These are phyloP conservation scores for Octodonta nipae DNA, from an alignment of 2,888 invertebrate genomes.

Conservation along the genomic window DNA sequence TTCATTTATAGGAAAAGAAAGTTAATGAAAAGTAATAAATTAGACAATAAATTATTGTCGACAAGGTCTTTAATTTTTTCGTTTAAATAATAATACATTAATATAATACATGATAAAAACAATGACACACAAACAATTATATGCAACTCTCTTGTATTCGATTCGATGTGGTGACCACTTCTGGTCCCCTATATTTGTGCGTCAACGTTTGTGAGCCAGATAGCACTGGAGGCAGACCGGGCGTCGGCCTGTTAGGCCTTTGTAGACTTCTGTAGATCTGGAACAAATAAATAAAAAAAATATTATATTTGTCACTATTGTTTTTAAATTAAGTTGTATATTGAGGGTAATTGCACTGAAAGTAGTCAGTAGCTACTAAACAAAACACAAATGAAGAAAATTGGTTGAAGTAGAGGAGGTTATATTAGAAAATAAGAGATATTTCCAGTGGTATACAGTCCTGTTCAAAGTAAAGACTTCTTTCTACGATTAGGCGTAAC, in stretches of 20 bases:
- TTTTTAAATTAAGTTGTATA: not conserved
- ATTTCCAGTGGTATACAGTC: no score
- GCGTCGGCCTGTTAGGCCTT: slow-evolving; percentile 32
- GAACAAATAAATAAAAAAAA: slow-evolving; percentile 24
- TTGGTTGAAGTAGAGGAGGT: no score
- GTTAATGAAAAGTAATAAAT: no score
- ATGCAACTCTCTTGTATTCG: slow-evolving; percentile 85
- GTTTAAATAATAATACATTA: slow-evolving; percentile 23
- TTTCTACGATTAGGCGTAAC: no score
- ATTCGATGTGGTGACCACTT: slow-evolving; percentile 76
- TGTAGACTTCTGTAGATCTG: slow-evolving; percentile 69
- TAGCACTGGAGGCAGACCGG: slow-evolving; percentile 20
- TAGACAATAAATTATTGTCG: no score
- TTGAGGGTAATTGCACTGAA: no score
- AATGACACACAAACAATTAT: slow-evolving; percentile 52
- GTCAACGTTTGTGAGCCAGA: slow-evolving; percentile 63
- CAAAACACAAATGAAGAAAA: no score
- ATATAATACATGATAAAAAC: slow-evolving; percentile 37
- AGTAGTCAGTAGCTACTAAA: no score
- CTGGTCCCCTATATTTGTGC: slow-evolving; percentile 67
- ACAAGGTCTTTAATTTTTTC: slow-evolving; percentile 14
- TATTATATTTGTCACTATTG: not conserved
- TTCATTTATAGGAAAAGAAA: no score
- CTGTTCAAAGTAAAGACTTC: no score
- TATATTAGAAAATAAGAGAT: no score